Percentiles rank a stretch among this genome's conserved stretches.
These are phyloP conservation scores for Tenrec ecaudatus DNA, from an alignment of 2,113 vertebrate species.

Conservation along the genomic window DNA sequence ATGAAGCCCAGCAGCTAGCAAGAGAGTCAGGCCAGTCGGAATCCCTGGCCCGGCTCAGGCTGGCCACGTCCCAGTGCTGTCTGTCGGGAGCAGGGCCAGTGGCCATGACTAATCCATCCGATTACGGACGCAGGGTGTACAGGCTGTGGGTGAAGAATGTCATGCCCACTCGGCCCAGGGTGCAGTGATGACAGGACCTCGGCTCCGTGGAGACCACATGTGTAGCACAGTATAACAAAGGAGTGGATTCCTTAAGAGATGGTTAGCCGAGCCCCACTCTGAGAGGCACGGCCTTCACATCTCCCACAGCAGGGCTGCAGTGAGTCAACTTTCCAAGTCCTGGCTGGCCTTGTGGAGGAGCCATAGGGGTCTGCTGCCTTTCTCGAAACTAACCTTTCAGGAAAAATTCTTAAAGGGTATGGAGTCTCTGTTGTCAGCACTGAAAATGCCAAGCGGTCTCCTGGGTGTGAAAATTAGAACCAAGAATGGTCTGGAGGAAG, in stretches of 20 bases:
- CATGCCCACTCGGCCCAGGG: neutral
- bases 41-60: neutral
- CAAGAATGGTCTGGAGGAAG: constrained; percentile 93
- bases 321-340: constrained; percentile 88
- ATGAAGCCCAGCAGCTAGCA: neutral
- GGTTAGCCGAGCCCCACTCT: neutral
- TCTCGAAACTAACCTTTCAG: constrained; percentile 93
- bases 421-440: constrained; percentile 89
- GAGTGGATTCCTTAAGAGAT: neutral
- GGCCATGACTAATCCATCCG: neutral
- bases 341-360: constrained; percentile 89
- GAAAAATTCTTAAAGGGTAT: constrained; percentile 91
- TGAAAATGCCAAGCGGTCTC: constrained; percentile 91
- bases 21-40: neutral
- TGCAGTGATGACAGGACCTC: neutral
- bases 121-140: neutral
- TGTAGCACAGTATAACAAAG: neutral
- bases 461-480: constrained; percentile 94
- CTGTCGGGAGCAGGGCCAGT: neutral
- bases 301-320: constrained; percentile 84
- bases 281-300: constrained; percentile 90
- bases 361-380: constrained; percentile 90
- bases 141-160: neutral
- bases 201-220: neutral
- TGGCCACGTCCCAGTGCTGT: neutral